Evolutionary conservation across 1,140 invertebrate genomes (phyloP), one percentile per base, ranked within the genome.

Genomic region (Augochlora pura): DNA sequence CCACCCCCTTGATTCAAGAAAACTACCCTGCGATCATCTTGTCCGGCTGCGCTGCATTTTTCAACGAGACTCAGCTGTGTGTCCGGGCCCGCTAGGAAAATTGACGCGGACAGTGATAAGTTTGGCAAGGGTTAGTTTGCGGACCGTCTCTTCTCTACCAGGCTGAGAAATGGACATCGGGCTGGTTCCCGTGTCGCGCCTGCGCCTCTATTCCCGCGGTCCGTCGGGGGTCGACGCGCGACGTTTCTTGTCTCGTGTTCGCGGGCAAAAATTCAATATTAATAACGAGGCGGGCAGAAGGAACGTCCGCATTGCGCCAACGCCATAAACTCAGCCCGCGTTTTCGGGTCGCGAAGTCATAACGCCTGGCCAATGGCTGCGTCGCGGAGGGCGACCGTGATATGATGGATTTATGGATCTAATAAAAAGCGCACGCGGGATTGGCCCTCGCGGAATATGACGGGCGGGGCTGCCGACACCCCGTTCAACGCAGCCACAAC

Each of bases 331-430:
- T 60, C 32, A 18, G 54, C 46, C 12, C 23, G 49, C 57, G 66
- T 62, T 57, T 80, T 66, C 39, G 60, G 57, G 21, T 23, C 38
- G 83, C 54, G 62, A 76, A 74, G 72, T 86, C 81, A 87, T 87
- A 83, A 80, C 32, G 81, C 68, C 75, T 78, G 88, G 87, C 92
- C 92, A 92, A 92, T 92, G 87, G 86, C 82, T 85, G 75, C 75
- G 60, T 72, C 79, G 72, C 67, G 82, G 67, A 62, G 63, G 78
- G 72, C 68, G 66, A 74, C 21, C 54, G 39, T 71, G 92, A 93
- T 93, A 94, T 94, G 93, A 93, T 93, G 93, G 92, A 94, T 93
- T 93, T 94, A 94, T 93, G 93, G 92, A 93, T 93, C 91, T 93
- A 93, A 94, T 94, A 94, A 93, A 93, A 92, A 90, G 90, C 85